These are phyloP conservation scores for Caenorhabditis becei DNA, from an alignment of 2,888 invertebrate genomes.

Conservation along the genomic window DNA sequence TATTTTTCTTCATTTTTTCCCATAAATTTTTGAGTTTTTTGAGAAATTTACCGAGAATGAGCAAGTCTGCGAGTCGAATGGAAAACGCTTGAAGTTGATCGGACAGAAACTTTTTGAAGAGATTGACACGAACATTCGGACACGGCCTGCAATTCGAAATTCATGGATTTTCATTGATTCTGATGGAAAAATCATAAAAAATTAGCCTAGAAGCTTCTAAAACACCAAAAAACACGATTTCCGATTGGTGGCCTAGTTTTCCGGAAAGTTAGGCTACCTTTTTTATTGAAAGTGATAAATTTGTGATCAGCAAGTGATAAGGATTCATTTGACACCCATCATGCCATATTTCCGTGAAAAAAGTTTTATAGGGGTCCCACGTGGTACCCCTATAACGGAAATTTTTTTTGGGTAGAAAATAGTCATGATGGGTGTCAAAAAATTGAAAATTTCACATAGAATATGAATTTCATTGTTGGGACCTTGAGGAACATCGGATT, in stretches of 20 bases:
- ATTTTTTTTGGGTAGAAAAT: too few species aligned
- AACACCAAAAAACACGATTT: too few species aligned
- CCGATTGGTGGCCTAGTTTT: too few species aligned
- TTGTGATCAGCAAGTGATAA: background rate
- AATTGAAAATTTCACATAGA: too few species aligned
- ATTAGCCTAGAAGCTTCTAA: too few species aligned
- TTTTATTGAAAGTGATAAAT: background rate
- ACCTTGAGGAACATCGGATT: too few species aligned
- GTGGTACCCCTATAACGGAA: too few species aligned
- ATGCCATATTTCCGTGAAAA: too few species aligned
- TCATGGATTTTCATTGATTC: background rate
- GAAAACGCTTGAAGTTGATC: conserved; percentile 81
- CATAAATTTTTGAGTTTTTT: conserved; percentile 31
- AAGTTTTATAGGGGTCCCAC: too few species aligned
- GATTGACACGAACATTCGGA: conserved; percentile 80
- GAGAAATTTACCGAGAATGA: conserved; percentile 73
- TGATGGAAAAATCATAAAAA: background rate
- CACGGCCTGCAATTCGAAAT: conserved; percentile 52
- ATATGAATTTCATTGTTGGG: too few species aligned
- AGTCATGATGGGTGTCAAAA: too few species aligned
- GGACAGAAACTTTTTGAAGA: conserved; percentile 81
- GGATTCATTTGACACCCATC: background rate
- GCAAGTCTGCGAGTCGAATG: conserved; percentile 80
- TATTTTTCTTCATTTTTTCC: conserved; percentile 16
- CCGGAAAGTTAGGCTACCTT: too few species aligned